Evolutionary conservation across 2,888 invertebrate genomes (phyloP).

Genomic region (Nebria salina): DNA sequence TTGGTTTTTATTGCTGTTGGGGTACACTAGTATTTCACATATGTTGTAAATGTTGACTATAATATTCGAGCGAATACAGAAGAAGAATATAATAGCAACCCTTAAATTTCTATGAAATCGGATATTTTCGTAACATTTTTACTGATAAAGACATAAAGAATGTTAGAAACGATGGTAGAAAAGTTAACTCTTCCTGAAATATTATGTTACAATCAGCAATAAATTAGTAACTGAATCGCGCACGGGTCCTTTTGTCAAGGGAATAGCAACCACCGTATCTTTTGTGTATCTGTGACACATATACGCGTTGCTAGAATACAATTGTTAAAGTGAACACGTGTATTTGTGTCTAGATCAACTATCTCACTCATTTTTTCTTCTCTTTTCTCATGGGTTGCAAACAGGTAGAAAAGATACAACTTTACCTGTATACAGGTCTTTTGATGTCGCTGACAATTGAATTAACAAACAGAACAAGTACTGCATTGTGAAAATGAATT

Average conservation of each 20-base stretch:
- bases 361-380: background rate
- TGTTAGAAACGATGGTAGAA: background rate
- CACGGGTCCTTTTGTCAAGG: conserved; percentile 2
- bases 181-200: background rate
- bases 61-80: background rate
- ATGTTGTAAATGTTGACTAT: background rate
- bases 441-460: background rate
- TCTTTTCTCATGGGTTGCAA: background rate
- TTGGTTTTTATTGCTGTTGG: too few species aligned
- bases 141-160: background rate
- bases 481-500: too few species aligned
- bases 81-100: background rate
- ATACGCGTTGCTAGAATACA: conserved; percentile 11
- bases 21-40: too few species aligned
- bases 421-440: conserved; percentile 4
- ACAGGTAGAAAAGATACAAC: conserved; percentile 5
- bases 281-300: background rate
- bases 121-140: background rate
- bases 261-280: background rate
- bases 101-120: background rate
- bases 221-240: conserved; percentile 17
- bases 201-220: conserved; percentile 29
- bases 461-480: background rate
- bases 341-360: background rate
- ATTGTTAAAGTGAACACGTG: conserved; percentile 15